Evolutionary conservation across 2,888 invertebrate genomes (phyloP).

Genomic region (Cerceris rybyensis): DNA sequence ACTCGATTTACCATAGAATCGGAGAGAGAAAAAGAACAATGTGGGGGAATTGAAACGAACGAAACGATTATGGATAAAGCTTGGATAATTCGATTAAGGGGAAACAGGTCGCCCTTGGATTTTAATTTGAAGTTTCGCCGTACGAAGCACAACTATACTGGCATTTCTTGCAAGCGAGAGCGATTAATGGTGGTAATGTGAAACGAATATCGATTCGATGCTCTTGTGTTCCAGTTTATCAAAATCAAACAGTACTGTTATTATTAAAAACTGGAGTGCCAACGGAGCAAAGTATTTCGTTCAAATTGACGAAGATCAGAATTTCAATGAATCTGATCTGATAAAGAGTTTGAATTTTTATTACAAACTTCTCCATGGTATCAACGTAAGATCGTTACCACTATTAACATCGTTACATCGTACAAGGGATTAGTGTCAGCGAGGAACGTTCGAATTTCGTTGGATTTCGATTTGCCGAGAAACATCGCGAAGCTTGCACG

Average conservation of each 20-base stretch:
- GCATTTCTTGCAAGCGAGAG: neutral
- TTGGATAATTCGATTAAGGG: slow-evolving; percentile 8
- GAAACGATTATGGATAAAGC: neutral
- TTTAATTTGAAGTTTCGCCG: slow-evolving; percentile 43
- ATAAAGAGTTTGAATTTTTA: neutral
- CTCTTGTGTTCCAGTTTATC: neutral
- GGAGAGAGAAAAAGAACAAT: neutral
- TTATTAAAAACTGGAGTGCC: neutral
- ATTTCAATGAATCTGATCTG: no score
- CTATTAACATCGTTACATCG: slow-evolving; percentile 14
- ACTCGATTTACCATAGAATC: neutral
- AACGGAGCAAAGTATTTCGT: neutral
- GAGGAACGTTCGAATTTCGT: slow-evolving; percentile 14
- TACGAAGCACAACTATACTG: neutral
- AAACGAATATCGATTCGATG: neutral
- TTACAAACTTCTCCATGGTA: neutral
- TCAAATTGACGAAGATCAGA: no score
- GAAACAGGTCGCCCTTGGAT: slow-evolving; percentile 12
- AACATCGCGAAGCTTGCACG: slow-evolving; percentile 42
- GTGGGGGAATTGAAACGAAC: neutral
- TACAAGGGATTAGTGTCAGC: neutral
- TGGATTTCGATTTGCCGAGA: slow-evolving; percentile 47
- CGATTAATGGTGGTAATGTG: slow-evolving; percentile 41
- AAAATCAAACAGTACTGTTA: neutral
- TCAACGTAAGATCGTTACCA: slow-evolving; percentile 22